These are phyloP conservation scores for Notocelia uddmanniana DNA, from an alignment of 2,888 invertebrate genomes.

Conservation along the genomic window DNA sequence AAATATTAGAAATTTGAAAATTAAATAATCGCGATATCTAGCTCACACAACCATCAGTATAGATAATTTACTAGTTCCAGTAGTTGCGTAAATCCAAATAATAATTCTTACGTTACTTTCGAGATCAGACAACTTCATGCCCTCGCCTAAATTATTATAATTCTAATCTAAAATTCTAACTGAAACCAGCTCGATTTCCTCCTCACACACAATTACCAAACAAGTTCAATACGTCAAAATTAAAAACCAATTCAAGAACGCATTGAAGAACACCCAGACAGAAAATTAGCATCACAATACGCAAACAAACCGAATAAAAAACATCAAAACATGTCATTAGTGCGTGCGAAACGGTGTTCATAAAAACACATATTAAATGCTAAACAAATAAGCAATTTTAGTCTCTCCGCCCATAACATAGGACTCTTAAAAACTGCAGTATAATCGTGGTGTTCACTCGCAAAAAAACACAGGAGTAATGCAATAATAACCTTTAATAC, in stretches of 20 bases:
- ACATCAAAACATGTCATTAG: slow-evolving; percentile 68
- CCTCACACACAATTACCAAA: slow-evolving; percentile 3
- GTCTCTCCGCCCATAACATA: background rate
- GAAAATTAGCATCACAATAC: slow-evolving; percentile 48
- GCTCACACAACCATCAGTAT: too few species aligned
- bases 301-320: slow-evolving; percentile 51
- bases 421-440: background rate
- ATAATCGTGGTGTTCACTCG: background rate
- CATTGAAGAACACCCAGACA: slow-evolving; percentile 40
- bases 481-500: slow-evolving; percentile 14
- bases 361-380: slow-evolving; percentile 43
- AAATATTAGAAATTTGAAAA: too few species aligned
- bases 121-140: background rate
- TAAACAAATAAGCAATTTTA: background rate
- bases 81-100: background rate
- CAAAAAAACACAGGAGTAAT: background rate
- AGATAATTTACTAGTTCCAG: too few species aligned
- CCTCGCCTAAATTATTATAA: slow-evolving; percentile 13
- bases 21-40: too few species aligned
- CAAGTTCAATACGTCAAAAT: slow-evolving; percentile 53
- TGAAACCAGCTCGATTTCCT: slow-evolving; percentile 20
- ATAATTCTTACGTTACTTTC: background rate
- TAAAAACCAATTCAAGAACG: slow-evolving; percentile 52
- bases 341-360: slow-evolving; percentile 64
- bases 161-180: slow-evolving; percentile 23